A percentile compares a stretch with the other conserved stretches of the same genome.
Conservation (phyloP, 2,113 vertebrate genomes). For the Microcebus lehilahytsara region DNA sequence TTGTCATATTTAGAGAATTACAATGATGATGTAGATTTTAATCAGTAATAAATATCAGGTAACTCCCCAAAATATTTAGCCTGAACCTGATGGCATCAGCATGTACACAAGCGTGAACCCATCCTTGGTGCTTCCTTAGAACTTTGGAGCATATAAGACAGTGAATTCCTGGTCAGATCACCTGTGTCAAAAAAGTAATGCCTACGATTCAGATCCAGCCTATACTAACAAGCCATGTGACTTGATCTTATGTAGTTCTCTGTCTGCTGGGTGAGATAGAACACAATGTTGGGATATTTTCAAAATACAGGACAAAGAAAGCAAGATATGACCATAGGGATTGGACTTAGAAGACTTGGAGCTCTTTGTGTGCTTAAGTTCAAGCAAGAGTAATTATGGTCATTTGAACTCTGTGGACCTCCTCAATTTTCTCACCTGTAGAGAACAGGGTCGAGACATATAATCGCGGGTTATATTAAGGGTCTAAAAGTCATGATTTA, state of each 20-base stretch:
- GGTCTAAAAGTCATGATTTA: not conserved
- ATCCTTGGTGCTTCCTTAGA: not conserved
- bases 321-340: not conserved
- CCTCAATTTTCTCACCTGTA: not conserved
- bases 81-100: not conserved
- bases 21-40: not conserved
- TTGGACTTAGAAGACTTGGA: not conserved
- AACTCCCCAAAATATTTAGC: not conserved
- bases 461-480: not conserved
- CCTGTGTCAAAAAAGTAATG: not conserved
- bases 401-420: not conserved
- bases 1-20: not conserved
- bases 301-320: not conserved
- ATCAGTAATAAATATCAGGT: not conserved
- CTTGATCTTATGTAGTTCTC: not conserved
- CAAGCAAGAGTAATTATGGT: not conserved
- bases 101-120: not conserved
- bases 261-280: not conserved
- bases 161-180: not conserved
- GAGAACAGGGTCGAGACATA: not conserved
- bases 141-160: not conserved
- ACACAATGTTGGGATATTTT: not conserved
- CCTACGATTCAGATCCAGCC: not conserved
- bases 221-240: not conserved
- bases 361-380: not conserved